Evolutionary conservation across 2,888 invertebrate species (phyloP).

Genomic region (Eupelmus urozonus): DNA sequence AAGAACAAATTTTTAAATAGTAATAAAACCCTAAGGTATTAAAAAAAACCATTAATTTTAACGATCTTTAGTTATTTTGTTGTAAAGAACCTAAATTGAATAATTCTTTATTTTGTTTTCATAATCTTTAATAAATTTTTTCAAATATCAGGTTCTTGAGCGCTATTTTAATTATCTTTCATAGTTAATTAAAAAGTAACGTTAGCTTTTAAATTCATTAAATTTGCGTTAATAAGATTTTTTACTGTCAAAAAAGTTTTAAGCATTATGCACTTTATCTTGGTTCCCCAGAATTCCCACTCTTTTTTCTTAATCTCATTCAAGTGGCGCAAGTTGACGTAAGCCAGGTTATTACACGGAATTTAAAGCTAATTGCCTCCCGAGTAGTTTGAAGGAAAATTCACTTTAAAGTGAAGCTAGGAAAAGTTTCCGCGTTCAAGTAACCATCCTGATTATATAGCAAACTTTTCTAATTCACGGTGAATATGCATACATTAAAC

Average conservation of each 20-base stretch:
- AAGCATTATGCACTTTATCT: neutral
- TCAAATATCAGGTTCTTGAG: neutral
- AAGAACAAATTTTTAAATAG: too few species aligned
- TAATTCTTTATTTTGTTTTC: too few species aligned
- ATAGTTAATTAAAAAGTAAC: neutral
- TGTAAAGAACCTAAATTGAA: too few species aligned
- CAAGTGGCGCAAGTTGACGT: neutral
- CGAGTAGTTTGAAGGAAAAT: neutral
- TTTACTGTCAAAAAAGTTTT: neutral
- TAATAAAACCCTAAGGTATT: too few species aligned
- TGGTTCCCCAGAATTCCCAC: neutral
- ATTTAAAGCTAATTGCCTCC: constrained; percentile 14
- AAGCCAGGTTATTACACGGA: neutral
- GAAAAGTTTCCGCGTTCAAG: neutral
- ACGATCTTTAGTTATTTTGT: too few species aligned
- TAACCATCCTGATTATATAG: neutral
- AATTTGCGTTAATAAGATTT: neutral
- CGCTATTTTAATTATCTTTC: neutral
- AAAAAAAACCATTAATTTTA: too few species aligned
- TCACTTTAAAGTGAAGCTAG: neutral
- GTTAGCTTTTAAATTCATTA: neutral
- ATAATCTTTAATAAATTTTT: too few species aligned
- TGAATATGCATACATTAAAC: too few species aligned
- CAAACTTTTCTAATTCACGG: neutral
- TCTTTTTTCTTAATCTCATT: neutral